Percentiles rank a stretch among this genome's conserved stretches.
phyloP scores from a whole-genome alignment of 2,113 vertebrate genomes.

The Ploceus nigricollis region DNA sequence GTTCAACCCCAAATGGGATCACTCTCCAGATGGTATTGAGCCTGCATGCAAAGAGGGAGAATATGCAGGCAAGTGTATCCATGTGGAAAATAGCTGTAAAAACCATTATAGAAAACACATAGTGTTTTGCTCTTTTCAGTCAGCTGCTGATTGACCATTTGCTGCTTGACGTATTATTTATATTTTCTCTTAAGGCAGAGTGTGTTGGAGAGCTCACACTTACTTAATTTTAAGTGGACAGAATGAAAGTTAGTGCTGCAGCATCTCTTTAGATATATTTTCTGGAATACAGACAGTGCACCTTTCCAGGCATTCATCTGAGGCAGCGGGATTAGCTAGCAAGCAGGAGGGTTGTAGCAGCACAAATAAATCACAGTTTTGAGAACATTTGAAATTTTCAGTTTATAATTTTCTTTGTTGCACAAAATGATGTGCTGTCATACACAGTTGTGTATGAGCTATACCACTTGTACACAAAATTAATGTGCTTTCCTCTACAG shows the following conservation, averaged over 20 bases:
- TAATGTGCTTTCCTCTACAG: neutral
- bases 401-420: neutral
- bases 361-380: rapidly evolving
- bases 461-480: neutral
- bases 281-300: neutral
- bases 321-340: neutral
- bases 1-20: neutral
- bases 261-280: neutral
- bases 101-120: neutral
- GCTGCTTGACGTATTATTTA: neutral
- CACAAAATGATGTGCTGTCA: neutral
- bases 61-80: neutral
- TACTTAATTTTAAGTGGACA: neutral
- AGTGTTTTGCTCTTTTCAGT: neutral
- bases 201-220: neutral
- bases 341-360: neutral
- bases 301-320: neutral
- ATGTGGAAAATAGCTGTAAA: neutral
- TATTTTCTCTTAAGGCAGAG: neutral
- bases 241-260: neutral
- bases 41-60: neutral
- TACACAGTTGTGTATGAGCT: neutral
- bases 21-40: neutral
- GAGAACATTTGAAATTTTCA: neutral
- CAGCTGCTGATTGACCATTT: neutral